Evolutionary conservation across 2,888 invertebrate species (phyloP).

Genomic region (Brachylomia viminalis): DNA sequence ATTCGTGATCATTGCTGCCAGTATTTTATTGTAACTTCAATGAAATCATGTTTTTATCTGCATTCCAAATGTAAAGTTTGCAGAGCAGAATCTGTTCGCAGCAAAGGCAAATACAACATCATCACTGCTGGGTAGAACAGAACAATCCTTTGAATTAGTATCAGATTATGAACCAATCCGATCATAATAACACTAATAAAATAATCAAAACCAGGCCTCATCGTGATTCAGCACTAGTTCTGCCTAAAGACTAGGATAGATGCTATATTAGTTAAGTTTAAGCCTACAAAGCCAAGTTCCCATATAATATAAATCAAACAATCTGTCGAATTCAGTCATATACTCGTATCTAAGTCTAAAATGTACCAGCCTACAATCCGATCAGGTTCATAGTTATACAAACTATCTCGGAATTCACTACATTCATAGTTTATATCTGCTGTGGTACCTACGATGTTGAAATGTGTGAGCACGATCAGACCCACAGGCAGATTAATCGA

Average conservation of each 20-base stretch:
- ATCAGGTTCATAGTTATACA: conserved; percentile 46
- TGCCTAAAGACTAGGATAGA: not conserved
- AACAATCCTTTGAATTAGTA: not conserved
- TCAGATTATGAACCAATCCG: not conserved
- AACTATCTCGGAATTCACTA: conserved; percentile 32
- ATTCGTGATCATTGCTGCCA: not conserved
- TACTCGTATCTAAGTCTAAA: conserved; percentile 9
- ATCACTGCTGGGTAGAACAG: not conserved
- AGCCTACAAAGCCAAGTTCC: not conserved
- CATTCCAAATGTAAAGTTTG: too few relatives aligned
- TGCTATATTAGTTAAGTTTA: not conserved
- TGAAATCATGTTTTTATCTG: not conserved
- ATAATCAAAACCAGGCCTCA: not conserved
- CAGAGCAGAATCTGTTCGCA: not conserved
- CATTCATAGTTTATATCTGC: conserved; percentile 21
- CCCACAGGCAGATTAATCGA: not conserved
- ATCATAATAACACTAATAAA: not conserved
- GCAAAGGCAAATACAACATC: too few relatives aligned
- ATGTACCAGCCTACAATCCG: conserved; percentile 11
- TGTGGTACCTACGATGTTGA: conserved; percentile 31
- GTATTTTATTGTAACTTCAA: not conserved
- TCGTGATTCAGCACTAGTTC: not conserved
- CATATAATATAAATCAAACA: conserved; percentile 33
- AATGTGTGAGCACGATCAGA: conserved; percentile 11
- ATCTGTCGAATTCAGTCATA: not conserved